Evolutionary conservation across 2,113 vertebrate genomes (phyloP), one percentile per base, ranked within the genome.

Genomic region (Rhinoderma darwinii): DNA sequence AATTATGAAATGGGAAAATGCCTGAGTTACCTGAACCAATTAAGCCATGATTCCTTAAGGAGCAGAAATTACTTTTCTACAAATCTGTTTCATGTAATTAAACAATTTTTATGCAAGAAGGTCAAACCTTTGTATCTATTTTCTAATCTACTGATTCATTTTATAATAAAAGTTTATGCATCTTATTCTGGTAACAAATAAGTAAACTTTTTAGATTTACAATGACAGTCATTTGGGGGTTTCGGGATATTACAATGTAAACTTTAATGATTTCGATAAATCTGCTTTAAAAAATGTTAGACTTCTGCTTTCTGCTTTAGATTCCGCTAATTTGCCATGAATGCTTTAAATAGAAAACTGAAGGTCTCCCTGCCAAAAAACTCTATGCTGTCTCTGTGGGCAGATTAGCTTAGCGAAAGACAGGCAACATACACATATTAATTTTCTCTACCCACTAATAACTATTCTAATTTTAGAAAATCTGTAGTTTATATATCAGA

Each of bases 71-170:
- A 81, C 77, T 86, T 86, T 82, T 73, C 32, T 86, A 72, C 77
- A 73, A 86, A 81, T 81, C 80, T 73, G 63, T 86, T 86, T 86
- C 66, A 86, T 86, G 85, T 86, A 86, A 86, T 86, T 86, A 86
- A 73, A 86, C 77, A 81, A 59, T 86, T 86, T 86, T 81, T 80
- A 86, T 86, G 47, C 63, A 74, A 73, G 78, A 86, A 86, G 85
- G 66, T 86, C 77, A 82, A 82, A 86, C 32, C 66, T 86, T 20
- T 43, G 27, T 50, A 63, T 85, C 56, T 61, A 22, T 84, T 84
- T 61, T 75, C 68, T 56, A 56, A 76, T 76, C 27, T 47, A 61
- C n/a, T 14, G 14, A 35, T 84, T 84, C 22, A 2, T 84, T 76
- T 35, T 32, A 22, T 12, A 44, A 84, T 22, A n/a, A 27, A 84